Evolutionary conservation across 2,888 invertebrate genomes (phyloP).

Genomic region (Nymphalis polychloros): DNA sequence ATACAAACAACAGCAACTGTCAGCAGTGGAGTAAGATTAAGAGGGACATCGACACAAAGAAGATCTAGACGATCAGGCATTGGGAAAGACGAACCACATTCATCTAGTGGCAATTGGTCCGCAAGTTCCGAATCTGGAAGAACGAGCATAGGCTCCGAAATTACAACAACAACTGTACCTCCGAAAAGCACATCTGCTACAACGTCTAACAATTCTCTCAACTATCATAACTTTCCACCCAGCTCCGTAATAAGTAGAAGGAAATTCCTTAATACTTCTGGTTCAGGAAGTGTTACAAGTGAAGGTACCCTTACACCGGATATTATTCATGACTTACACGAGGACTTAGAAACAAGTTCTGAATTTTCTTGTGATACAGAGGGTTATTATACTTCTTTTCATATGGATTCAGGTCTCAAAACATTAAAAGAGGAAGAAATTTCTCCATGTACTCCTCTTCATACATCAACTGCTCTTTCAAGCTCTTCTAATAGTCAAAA

Average conservation of each 20-base stretch:
- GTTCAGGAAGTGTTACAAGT: constrained; percentile 91
- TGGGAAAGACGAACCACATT: constrained; percentile 91
- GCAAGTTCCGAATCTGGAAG: constrained; percentile 94
- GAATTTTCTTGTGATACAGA: constrained; percentile 98
- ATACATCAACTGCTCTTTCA: constrained; percentile 86
- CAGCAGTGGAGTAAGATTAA: constrained; percentile 85
- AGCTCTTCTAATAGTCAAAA: constrained; percentile 87
- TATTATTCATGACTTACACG: constrained; percentile 89
- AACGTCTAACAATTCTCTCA: constrained; percentile 86
- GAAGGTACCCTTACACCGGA: constrained; percentile 93
- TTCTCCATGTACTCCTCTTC: constrained; percentile 86
- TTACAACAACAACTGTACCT: constrained; percentile 85
- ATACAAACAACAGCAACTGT: constrained; percentile 81
- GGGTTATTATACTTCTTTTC: constrained; percentile 98
- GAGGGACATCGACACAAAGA: constrained; percentile 87
- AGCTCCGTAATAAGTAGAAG: constrained; percentile 86
- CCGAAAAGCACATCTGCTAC: constrained; percentile 86
- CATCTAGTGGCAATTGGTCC: constrained; percentile 97
- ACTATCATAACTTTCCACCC: constrained; percentile 83
- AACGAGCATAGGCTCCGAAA: constrained; percentile 92
- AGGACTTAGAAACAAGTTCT: constrained; percentile 93
- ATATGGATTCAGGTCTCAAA: constrained; percentile 96
- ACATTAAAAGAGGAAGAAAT: constrained; percentile 87
- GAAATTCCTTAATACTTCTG: constrained; percentile 86
- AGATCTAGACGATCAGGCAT: constrained; percentile 85